Conservation (phyloP, 2,113 vertebrate species). For the Larimichthys crocea region DNA sequence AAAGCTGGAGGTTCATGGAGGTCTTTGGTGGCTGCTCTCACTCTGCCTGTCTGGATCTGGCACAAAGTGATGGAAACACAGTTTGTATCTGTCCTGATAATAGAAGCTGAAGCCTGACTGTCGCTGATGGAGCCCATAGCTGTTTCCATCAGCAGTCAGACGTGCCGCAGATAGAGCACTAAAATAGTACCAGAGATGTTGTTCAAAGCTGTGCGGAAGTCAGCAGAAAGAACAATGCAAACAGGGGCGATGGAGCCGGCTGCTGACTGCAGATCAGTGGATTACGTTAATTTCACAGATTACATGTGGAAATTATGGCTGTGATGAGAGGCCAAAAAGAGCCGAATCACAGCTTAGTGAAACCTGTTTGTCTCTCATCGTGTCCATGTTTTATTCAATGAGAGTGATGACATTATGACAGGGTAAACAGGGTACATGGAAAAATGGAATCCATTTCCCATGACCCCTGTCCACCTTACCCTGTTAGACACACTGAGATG, state of each 20-base stretch:
- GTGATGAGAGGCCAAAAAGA: conserved; percentile 2
- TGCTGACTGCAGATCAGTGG: not conserved
- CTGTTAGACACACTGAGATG: not conserved
- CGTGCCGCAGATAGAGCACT: not conserved
- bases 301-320: conserved; percentile 26
- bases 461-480: conserved; percentile 62
- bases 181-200: conserved; percentile 14
- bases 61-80: conserved; percentile 21
- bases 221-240: not conserved
- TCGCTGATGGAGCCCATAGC: conserved; percentile 23
- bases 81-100: conserved; percentile 10
- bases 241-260: no score
- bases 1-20: not conserved
- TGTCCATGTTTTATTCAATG: conserved; percentile 59
- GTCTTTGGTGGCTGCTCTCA: not conserved
- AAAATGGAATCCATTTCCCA: conserved; percentile 73
- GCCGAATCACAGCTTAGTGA: not conserved
- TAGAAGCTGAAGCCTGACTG: conserved; percentile 8
- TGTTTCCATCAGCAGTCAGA: conserved; percentile 33
- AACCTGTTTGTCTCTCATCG: conserved; percentile 21
- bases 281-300: not conserved
- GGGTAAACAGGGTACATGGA: conserved; percentile 14
- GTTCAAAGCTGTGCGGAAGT: not conserved
- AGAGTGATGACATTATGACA: conserved; percentile 28
- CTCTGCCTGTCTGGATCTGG: conserved; percentile 6